Base-by-base conservation (phyloP, 2,888 invertebrate genomes). In the Orthosia gracilis region DNA sequence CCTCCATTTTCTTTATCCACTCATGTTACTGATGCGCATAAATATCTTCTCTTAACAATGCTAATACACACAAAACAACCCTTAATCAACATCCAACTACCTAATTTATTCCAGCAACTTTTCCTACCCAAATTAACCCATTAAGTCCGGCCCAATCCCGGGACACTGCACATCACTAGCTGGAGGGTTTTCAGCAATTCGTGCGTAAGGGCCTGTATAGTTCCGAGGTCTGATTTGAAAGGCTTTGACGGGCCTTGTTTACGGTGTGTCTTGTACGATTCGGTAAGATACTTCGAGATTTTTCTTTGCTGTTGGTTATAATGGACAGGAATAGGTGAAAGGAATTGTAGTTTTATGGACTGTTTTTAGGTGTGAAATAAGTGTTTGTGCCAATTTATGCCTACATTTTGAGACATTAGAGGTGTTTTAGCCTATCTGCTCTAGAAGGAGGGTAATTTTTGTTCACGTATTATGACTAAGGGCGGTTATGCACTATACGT, bases 181-280 rank as follows among this genome's bases (percentile, higher is more conserved):
- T 78, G 64, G 70, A 85, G 87, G 83, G 85, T 79, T 78, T 82
- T 78, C 82, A 81, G 54, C 86, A 77, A 85, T 86, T 84, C 87
- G 85, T 87, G 87, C 87, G 87, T 87, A 86, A 87, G 84, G 86
- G 82, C 81, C 87, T 77, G 82, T 78, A 75, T 66, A 76, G 76
- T 70, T 67, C 66, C 62, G 72, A 73, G 71, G 81, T 76, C 81
- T 80, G 87, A 87, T 86, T 87, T 84, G 83, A 87, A 87, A 86
- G 84, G 87, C 84, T 87, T 84, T 87, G 86, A 87, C 84, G 75
- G 76, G 63, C 23, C 63, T 54, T 77, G 72, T 78, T 87, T 75
- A 82, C 84, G 71, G 66, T 70, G 76, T 63, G 64, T 78, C 73
- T 78, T 69, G 58, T 79, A 31, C 47, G 62, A 83, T 73, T 75